Evolutionary conservation across 2,888 invertebrate genomes (phyloP), one percentile per base, ranked within the genome.

Genomic region (Dasysyrphus albostriatus): DNA sequence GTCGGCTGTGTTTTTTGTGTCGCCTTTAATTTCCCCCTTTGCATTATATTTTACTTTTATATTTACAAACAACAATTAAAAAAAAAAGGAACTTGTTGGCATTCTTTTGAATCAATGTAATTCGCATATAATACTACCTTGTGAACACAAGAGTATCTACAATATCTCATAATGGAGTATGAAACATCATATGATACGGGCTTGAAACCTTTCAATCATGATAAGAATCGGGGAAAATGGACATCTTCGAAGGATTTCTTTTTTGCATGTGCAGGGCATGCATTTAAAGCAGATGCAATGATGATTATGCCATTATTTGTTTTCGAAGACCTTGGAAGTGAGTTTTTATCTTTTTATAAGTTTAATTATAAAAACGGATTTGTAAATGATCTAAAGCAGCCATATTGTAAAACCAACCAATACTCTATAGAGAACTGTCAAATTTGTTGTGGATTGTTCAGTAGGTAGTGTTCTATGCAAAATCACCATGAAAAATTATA

Each of bases 251-350:
- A 94, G 58, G 97, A 97, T 91, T 97, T 96, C 91, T 92, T 97
- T 42, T 93, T 96, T 80, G 96, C 96, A 58, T 96, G 96, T 90
- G 94, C 96, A 65, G 96, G 96, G 6, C 96, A 97, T 88, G 96
- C 96, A 24, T 24, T 24, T 3, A 24, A 24, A 24, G 24, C 24
- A 24, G 24, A 24, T 24, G 24, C 24, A 24, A 24, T 24, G 24
- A 24, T 24, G 3, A 24, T 24, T 24, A 2, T 24, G 24, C 24
- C 24, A 24, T 24, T 24, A 2, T 24, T 2, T 24, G 3, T 24
- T 24, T 24, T 24, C 3, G 24, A 24, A 2, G 24, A 24, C 1
- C 1, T 2, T 24, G 24, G 24, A 24, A 24, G 24, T 24, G 24
- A 24, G 24, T 24, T 24, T 24, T 24, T 24, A 3, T 24, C 24